phyloP scores from a whole-genome alignment of 2,888 invertebrate genomes.

The Stomorhina lunata region DNA sequence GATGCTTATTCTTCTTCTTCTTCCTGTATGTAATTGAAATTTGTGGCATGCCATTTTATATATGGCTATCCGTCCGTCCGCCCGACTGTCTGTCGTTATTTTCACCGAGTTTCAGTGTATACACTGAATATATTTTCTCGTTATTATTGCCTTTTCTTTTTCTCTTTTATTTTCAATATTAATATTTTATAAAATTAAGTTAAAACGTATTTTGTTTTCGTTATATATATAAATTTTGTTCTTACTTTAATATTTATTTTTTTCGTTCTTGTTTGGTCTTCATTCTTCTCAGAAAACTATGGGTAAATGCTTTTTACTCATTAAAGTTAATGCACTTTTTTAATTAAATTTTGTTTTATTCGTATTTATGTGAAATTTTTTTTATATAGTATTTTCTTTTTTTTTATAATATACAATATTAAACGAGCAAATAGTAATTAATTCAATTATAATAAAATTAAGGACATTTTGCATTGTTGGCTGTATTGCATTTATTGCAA shows the following conservation, averaged over 20 bases:
- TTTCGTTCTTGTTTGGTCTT: not conserved
- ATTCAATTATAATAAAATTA: conserved; percentile 53
- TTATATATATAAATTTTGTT: not conserved
- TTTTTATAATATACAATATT: not conserved
- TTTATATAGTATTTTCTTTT: not conserved
- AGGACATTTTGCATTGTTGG: conserved; percentile 41
- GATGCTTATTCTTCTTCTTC: conserved; percentile 69
- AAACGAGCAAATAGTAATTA: conserved; percentile 46
- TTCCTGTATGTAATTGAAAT: conserved; percentile 77
- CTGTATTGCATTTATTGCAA: conserved; percentile 3
- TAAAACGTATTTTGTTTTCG: conserved; percentile 41
- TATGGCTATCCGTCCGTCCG: conserved; percentile 1
- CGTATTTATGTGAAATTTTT: not conserved
- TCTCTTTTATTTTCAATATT: conserved; percentile 46
- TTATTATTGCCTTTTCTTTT: conserved; percentile 40
- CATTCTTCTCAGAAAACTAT: conserved; percentile 22
- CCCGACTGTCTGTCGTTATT: conserved; percentile 24
- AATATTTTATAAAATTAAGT: conserved; percentile 63
- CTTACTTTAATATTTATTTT: not conserved
- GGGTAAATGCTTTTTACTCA: conserved; percentile 53
- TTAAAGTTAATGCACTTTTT: conserved; percentile 63
- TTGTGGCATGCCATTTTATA: conserved; percentile 68
- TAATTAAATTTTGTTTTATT: conserved; percentile 51
- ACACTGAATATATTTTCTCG: conserved; percentile 21
- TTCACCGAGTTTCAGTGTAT: not conserved